These are phyloP conservation scores for Chironomus tepperi DNA, from an alignment of 1,140 invertebrate genomes.

Conservation along the genomic window DNA sequence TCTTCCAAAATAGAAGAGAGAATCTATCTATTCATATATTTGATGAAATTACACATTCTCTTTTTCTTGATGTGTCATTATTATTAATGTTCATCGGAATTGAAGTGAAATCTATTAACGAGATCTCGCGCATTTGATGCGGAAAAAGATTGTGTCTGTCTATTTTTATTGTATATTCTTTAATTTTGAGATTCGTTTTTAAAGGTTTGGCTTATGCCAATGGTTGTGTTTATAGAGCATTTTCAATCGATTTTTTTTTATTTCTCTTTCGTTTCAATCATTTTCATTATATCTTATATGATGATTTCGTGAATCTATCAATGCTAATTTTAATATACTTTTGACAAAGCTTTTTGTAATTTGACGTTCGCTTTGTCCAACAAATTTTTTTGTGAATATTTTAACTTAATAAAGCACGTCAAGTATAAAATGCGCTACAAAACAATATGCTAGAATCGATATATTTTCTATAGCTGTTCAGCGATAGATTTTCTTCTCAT, in stretches of 20 bases:
- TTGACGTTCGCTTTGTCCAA: no score
- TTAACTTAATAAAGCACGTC: no score
- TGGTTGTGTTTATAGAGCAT: not conserved
- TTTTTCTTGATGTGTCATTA: conserved; percentile 19
- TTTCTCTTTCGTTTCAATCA: not conserved
- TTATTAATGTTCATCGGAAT: conserved; percentile 18
- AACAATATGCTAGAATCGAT: no score
- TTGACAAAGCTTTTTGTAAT: no score
- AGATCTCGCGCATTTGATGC: conserved; percentile 18
- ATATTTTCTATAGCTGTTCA: no score
- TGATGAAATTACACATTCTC: not conserved
- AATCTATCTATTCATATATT: not conserved
- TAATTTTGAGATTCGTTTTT: not conserved
- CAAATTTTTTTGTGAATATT: no score
- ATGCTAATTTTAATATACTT: not conserved
- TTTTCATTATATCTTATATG: no score
- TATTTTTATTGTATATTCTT: not conserved
- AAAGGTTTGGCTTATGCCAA: not conserved
- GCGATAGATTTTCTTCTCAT: no score
- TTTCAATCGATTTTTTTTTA: not conserved
- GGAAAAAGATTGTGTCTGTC: conserved; percentile 12
- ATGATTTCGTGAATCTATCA: not conserved
- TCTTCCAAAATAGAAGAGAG: not conserved
- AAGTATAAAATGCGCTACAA: no score
- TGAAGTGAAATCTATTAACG: conserved; percentile 16